A percentile compares a stretch with the other conserved stretches of the same genome.
Conservation (phyloP, 2,113 vertebrate species). For the Beaufortia kweichowensis region DNA sequence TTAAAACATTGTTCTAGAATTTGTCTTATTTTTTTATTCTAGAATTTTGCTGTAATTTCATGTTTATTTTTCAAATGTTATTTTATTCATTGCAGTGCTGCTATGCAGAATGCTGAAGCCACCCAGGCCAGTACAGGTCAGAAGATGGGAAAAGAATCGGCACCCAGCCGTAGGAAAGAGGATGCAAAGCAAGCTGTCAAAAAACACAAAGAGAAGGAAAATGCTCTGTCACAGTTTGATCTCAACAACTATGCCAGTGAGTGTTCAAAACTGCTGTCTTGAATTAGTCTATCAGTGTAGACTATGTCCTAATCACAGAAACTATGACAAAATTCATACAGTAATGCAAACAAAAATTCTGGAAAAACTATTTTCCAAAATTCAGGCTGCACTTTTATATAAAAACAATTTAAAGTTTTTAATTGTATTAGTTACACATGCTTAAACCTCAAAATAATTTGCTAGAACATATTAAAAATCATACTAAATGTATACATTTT, state of each 20-base stretch:
- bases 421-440: too few species aligned
- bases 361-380: too few species aligned
- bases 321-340: too few species aligned
- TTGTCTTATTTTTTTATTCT: background rate
- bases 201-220: slow-evolving; percentile 94
- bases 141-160: slow-evolving; percentile 79
- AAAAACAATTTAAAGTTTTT: too few species aligned
- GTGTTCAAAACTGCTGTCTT: slow-evolving; percentile 52
- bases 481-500: too few species aligned
- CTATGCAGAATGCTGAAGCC: slow-evolving; percentile 75
- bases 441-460: too few species aligned
- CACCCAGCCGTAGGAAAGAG: slow-evolving; percentile 83
- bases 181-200: slow-evolving; percentile 88
- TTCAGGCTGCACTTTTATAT: too few species aligned
- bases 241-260: slow-evolving; percentile 99
- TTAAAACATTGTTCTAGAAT: background rate
- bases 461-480: too few species aligned
- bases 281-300: too few species aligned
- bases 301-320: too few species aligned
- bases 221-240: slow-evolving; percentile 96
- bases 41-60: background rate
- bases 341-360: too few species aligned
- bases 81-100: slow-evolving; percentile 54
- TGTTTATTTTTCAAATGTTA: background rate
- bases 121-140: slow-evolving; percentile 66